Base-by-base conservation (phyloP, 1,140 invertebrate species). In the Drosophila auraria region DNA sequence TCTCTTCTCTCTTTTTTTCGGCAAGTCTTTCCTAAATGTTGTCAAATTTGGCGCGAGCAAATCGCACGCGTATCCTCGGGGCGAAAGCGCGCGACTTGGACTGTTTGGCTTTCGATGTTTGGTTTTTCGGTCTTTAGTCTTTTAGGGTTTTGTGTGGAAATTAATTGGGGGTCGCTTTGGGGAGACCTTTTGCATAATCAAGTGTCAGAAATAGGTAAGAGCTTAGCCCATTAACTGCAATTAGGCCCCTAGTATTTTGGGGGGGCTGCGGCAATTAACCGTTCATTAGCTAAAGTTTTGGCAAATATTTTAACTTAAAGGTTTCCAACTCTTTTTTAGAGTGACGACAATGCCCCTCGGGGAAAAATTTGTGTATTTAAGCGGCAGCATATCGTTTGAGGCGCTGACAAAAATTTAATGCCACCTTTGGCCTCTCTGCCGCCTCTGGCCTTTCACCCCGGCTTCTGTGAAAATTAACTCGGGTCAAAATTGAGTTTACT, bases 141-240 rank as follows among this genome's bases (percentile, higher is more conserved):
- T 56, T 56, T 38, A 2, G 17, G 3, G 0, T 5, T 36, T 54
- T 54, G 15, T 23, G 56, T 57, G 69, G 42, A 82, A 71, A 87
- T 87, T 87, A 89, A 87, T 64, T 65, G 36, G 56, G 38, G 49
- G 38, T 51, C 53, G 45, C 64, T 42, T 57, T 69, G 59, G 51
- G 47, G 53, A 70, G 86, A 82, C 80, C 84, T 89, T 57, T 87
- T 89, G 84, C 84, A 89, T 89, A 87, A 87, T 89, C 84, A 79
- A 87, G 80, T 80, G 80, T 63, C 64, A 80, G 66, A 87, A 83
- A 83, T 61, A 83, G 78, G 78, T 64, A 71, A 72, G 44, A 78
- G 64, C 75, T 68, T 51, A n/a, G 30, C 61, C 75, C 75, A 89
- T 89, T 89, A 89, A 74, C 80, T 40, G 72, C 82, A 82, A 89